Conservation (phyloP, 2,113 vertebrate genomes). For the Limnothrissa miodon region DNA sequence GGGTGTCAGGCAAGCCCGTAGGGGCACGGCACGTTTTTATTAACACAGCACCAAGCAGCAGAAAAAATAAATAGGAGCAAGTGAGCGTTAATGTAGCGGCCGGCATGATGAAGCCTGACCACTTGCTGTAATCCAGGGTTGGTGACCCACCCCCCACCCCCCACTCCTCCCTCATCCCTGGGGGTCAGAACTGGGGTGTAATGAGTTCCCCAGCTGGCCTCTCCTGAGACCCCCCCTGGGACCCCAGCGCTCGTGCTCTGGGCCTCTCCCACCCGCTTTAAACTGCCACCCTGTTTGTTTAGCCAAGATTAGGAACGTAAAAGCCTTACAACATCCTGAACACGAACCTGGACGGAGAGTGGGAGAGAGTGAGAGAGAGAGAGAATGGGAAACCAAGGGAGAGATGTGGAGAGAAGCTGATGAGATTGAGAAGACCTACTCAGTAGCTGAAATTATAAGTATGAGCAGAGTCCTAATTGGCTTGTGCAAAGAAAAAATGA, state of each 20-base stretch:
- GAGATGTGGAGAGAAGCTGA: constrained; percentile 17
- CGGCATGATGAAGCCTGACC: constrained; percentile 51
- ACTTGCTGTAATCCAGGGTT: constrained; percentile 52
- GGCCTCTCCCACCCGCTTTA: constrained; percentile 67
- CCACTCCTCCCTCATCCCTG: too few species aligned
- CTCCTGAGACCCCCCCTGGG: constrained; percentile 63
- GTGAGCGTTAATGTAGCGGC: constrained; percentile 39
- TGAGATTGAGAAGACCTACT: background rate
- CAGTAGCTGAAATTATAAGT: background rate
- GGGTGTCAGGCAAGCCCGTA: constrained; percentile 40
- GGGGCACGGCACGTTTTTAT: constrained; percentile 53
- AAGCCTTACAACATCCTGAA: constrained; percentile 75
- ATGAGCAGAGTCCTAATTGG: background rate
- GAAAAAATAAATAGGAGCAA: constrained; percentile 47
- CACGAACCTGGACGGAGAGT: constrained; percentile 54
- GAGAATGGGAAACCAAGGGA: background rate
- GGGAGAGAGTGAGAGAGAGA: constrained; percentile 16
- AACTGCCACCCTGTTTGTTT: constrained; percentile 70
- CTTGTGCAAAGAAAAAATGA: background rate
- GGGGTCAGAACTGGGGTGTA: constrained; percentile 56
- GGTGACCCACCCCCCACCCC: too few species aligned
- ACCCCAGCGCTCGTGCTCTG: constrained; percentile 69
- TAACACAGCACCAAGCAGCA: constrained; percentile 30
- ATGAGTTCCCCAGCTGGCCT: constrained; percentile 78
- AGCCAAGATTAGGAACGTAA: constrained; percentile 78